Percentiles rank a stretch among this genome's conserved stretches.
Evolutionary conservation across 2,113 vertebrate genomes (phyloP).

Genomic region (Dasypus novemcinctus): DNA sequence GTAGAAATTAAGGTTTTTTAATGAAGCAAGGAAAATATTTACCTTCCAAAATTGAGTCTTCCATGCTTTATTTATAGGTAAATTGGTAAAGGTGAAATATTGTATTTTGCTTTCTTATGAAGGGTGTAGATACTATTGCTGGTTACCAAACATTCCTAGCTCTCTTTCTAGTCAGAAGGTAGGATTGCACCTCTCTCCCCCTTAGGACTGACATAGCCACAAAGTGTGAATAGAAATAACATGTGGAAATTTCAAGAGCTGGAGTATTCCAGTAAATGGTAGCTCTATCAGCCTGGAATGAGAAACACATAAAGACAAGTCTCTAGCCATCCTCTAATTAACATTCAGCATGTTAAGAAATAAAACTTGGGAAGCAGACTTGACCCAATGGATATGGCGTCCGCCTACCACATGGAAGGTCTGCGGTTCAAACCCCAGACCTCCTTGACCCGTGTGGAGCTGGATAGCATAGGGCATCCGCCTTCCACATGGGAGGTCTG

Average conservation of each 20-base stretch:
- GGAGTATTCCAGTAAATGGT: neutral
- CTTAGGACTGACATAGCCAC: neutral
- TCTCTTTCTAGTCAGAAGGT: neutral
- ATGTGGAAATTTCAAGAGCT: neutral
- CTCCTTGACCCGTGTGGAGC: too few relatives aligned
- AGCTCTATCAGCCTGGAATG: neutral
- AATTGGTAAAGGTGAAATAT: neutral
- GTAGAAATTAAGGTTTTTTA: neutral
- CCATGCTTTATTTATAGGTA: neutral
- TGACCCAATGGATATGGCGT: too few relatives aligned
- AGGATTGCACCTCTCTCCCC: neutral
- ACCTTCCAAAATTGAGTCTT: neutral
- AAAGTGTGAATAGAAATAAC: neutral
- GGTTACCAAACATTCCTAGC: neutral
- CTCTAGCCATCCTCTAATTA: neutral
- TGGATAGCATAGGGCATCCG: too few relatives aligned
- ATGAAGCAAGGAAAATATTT: neutral
- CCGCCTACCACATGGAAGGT: too few relatives aligned
- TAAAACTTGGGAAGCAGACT: too few relatives aligned
- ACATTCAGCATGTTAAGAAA: neutral
- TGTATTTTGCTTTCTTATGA: neutral
- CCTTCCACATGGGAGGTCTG: too few relatives aligned
- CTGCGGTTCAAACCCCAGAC: too few relatives aligned
- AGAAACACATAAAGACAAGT: neutral
- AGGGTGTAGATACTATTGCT: neutral